A percentile compares a stretch with the other conserved stretches of the same genome.
Conservation (phyloP, 2,888 invertebrate species). For the Bembecia ichneumoniformis region DNA sequence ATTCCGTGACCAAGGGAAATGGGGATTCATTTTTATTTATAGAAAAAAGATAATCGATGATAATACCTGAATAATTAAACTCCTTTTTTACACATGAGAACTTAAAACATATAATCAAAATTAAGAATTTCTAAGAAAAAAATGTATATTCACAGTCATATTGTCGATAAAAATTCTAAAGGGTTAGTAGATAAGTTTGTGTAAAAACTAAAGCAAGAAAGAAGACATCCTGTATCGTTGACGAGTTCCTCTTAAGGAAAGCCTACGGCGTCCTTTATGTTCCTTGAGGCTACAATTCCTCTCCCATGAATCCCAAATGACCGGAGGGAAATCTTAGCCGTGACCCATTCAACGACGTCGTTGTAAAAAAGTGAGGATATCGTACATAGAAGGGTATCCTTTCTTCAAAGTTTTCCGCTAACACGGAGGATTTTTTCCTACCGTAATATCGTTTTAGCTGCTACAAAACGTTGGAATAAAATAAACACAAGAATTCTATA, state of each 20-base stretch:
- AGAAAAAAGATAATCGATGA: too few relatives aligned
- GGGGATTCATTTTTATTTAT: too few relatives aligned
- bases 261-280: slow-evolving; percentile 67
- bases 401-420: background rate
- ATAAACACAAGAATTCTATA: background rate
- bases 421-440: background rate
- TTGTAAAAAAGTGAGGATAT: slow-evolving; percentile 33
- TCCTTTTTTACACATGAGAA: slow-evolving; percentile 1
- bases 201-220: slow-evolving; percentile 35
- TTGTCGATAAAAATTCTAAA: too few relatives aligned
- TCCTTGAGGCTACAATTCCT: slow-evolving; percentile 67
- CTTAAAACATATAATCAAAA: too few relatives aligned
- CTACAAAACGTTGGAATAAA: background rate
- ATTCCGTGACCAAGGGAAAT: too few relatives aligned
- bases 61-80: background rate
- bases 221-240: slow-evolving; percentile 40
- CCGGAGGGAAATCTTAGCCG: slow-evolving; percentile 72
- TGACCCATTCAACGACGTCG: slow-evolving; percentile 62
- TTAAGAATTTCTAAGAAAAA: too few relatives aligned
- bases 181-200: too few relatives aligned
- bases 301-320: slow-evolving; percentile 71
- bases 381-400: background rate
- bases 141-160: too few relatives aligned
- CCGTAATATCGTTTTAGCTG: background rate
- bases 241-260: slow-evolving; percentile 53